Percentiles rank a stretch among this genome's conserved stretches.
Conservation (phyloP, 2,797 vertebrate genomes). For the Halcyon chelicuti region DNA sequence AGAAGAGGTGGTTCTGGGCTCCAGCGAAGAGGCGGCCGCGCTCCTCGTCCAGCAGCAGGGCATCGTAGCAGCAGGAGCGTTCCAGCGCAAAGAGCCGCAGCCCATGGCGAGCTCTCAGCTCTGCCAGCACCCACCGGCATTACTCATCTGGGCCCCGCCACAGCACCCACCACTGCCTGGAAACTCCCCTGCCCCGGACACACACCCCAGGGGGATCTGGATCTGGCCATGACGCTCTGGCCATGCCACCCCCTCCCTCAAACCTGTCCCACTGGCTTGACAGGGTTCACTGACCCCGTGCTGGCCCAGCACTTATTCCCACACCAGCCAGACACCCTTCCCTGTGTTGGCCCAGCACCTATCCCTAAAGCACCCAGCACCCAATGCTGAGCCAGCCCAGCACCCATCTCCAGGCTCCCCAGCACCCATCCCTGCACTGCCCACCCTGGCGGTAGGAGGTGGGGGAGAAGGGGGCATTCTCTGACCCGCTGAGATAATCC, state of each 20-base stretch:
- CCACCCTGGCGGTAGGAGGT: neutral
- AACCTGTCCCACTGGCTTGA: conserved; percentile 56
- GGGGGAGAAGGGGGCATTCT: conserved; percentile 28
- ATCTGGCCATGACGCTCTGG: neutral
- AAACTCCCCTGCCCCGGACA: neutral
- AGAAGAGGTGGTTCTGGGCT: conserved; percentile 91
- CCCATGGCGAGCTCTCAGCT: conserved; percentile 88
- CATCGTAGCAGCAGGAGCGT: conserved; percentile 92
- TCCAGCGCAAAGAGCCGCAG: conserved; percentile 87
- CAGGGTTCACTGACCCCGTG: neutral
- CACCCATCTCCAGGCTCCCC: neutral
- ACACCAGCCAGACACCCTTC: neutral
- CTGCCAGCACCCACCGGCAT: conserved; percentile 70
- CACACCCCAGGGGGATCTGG: neutral
- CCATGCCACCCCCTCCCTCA: neutral
- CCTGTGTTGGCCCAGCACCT: neutral
- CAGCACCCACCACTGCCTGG: neutral
- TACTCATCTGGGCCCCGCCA: neutral
- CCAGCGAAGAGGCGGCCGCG: conserved; percentile 92
- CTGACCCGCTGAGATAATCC: conserved; percentile 38
- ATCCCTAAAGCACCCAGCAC: neutral
- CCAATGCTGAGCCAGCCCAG: neutral
- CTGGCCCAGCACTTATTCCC: neutral
- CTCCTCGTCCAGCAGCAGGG: conserved; percentile 93
- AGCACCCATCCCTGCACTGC: neutral